These are phyloP conservation scores for Hydraecia micacea DNA, from an alignment of 2,888 invertebrate species.

Conservation along the genomic window DNA sequence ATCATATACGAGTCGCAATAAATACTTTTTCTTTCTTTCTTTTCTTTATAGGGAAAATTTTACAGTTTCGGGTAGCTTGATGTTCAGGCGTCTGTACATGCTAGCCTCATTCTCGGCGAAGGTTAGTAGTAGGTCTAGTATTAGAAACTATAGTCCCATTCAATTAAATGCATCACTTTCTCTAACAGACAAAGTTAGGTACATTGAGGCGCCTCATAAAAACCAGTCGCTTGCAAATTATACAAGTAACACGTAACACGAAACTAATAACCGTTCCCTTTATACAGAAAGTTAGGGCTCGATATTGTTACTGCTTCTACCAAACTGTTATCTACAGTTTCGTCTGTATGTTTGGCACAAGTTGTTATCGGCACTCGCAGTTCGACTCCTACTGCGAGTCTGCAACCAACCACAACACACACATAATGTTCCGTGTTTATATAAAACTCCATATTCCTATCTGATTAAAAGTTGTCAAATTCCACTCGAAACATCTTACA, in stretches of 20 bases:
- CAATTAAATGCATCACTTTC: slow-evolving; percentile 4
- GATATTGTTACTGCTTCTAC: slow-evolving; percentile 69
- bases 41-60: too few species aligned
- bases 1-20: too few species aligned
- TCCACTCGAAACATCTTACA: slow-evolving; percentile 62
- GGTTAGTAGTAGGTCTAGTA: not conserved
- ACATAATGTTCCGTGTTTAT: slow-evolving; percentile 53
- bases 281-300: slow-evolving; percentile 71
- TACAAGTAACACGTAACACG: slow-evolving; percentile 53
- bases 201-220: slow-evolving; percentile 44
- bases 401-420: slow-evolving; percentile 44
- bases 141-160: not conserved
- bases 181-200: slow-evolving; percentile 27
- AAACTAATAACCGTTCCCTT: slow-evolving; percentile 73
- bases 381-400: slow-evolving; percentile 42
- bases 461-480: slow-evolving; percentile 70
- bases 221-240: slow-evolving; percentile 60
- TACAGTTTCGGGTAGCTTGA: too few species aligned
- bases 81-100: not conserved
- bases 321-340: slow-evolving; percentile 71
- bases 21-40: too few species aligned
- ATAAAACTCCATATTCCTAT: slow-evolving; percentile 62
- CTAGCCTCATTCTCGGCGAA: not conserved
- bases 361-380: slow-evolving; percentile 64
- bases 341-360: slow-evolving; percentile 64